Conservation (phyloP, 1,140 invertebrate species). For the Penaeus chinensis region DNA sequence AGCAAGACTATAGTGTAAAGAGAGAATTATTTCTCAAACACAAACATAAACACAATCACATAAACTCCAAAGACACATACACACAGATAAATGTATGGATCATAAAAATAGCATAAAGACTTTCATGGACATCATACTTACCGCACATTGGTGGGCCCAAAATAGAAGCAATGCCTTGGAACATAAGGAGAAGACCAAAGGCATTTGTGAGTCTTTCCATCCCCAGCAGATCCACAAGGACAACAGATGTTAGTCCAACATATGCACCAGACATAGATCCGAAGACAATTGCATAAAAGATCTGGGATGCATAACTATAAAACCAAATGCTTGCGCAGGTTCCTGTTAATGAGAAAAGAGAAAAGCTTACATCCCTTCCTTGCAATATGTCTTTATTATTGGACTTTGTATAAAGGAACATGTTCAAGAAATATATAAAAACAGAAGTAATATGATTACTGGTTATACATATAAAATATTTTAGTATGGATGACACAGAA, state of each 20-base stretch:
- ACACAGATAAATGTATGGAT: conserved; percentile 2
- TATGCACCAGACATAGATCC: conserved; percentile 93
- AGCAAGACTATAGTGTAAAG: not conserved
- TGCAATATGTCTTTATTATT: too few species aligned
- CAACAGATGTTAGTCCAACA: conserved; percentile 91
- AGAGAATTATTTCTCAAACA: not conserved
- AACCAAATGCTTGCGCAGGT: conserved; percentile 83
- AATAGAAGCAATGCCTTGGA: conserved; percentile 91
- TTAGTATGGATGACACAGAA: too few species aligned
- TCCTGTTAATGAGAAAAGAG: conserved; percentile 72
- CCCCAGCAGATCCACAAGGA: conserved; percentile 87
- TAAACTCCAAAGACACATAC: not conserved
- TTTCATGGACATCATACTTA: conserved; percentile 67
- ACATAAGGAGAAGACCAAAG: conserved; percentile 89
- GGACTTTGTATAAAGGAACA: not conserved
- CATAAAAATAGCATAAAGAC: not conserved
- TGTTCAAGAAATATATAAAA: conserved; percentile 12
- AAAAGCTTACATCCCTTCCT: too few species aligned
- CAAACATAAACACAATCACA: not conserved
- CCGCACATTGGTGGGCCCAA: conserved; percentile 90
- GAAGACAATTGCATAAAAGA: conserved; percentile 83
- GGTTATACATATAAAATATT: too few species aligned
- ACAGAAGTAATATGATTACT: not conserved
- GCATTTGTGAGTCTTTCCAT: conserved; percentile 90
- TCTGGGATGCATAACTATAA: conserved; percentile 76